Evolutionary conservation across 2,113 vertebrate species (phyloP).

Genomic region (Mixornis gularis): DNA sequence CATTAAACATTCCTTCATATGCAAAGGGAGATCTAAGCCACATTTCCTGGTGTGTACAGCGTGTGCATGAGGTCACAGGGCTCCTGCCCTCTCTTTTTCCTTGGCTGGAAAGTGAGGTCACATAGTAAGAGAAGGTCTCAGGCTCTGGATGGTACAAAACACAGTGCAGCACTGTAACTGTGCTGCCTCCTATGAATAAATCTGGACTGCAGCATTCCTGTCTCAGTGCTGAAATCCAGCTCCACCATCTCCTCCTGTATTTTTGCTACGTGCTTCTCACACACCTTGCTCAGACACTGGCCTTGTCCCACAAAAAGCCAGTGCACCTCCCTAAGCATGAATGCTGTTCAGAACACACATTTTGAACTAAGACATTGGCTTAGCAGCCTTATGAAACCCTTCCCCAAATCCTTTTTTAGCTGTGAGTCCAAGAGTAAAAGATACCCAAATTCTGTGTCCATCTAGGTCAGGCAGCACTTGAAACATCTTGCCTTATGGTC

Average conservation of each 20-base stretch:
- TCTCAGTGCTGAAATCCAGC: neutral
- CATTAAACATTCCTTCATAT: neutral
- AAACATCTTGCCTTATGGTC: neutral
- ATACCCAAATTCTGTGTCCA: neutral
- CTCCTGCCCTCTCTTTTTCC: neutral
- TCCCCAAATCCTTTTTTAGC: neutral
- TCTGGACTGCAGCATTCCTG: neutral
- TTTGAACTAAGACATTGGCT: neutral
- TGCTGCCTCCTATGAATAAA: neutral
- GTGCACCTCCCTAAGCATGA: neutral
- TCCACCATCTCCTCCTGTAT: neutral
- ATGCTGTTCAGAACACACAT: neutral
- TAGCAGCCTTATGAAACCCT: neutral
- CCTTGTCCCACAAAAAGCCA: neutral
- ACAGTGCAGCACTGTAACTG: neutral
- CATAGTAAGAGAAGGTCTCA: neutral
- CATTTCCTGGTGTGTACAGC: neutral
- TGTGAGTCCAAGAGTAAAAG: neutral
- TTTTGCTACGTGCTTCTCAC: neutral
- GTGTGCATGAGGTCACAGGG: fast-evolving
- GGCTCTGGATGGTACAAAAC: neutral
- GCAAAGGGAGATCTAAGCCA: neutral
- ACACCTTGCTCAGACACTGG: neutral
- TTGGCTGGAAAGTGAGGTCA: neutral
- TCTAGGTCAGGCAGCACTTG: neutral